Evolutionary conservation across 2,888 invertebrate species (phyloP), one percentile per base, ranked within the genome.

Genomic region (Steinernema scapterisci): DNA sequence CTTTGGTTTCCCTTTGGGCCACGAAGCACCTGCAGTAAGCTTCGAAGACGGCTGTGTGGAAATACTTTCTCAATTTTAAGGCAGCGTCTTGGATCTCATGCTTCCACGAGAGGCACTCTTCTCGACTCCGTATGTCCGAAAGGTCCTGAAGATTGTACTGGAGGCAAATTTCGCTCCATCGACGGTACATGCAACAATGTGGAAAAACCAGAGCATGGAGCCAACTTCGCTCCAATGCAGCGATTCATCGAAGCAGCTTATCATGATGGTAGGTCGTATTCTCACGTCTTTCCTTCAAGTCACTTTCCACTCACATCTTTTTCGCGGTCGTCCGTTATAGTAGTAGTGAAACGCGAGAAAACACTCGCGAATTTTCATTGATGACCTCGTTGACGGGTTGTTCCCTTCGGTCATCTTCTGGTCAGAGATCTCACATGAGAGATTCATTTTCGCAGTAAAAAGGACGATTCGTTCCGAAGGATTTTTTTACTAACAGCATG

Each of bases 111-210:
- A 16, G 63, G 63, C 5, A 63, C 63, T 2, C 31, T 63, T 9
- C 46, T 74, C 0, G 74, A 74, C 31, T 25, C 70, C 23, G 46
- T 74, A 0, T 74, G 74, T n/a, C 71, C 74, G 1, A 43, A 51
- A 23, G 45, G 45, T n/a, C 70, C 74, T 25, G 46, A 71, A 27
- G 46, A 70, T 19, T 77, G 77, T 52, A 70, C 51, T 6, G 70
- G 51, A 19, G 43, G 45, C 6, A 72, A 63, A 38, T 80, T 80
- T 43, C 75, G 81, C 27, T 52, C 71, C 23, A 70, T 77, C 27
- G 81, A 81, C 48, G 81, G 81, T 6, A 77, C 70, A 19, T 88
- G 88, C 80, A 88, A 88, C 80, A 88, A 88, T 73, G 86, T 87
- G 23, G 81, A 80, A 13, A 80, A 83, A 45, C 86, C 87, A 0